Evolutionary conservation across 2,888 invertebrate genomes (phyloP).

Genomic region (Hyles lineata): DNA sequence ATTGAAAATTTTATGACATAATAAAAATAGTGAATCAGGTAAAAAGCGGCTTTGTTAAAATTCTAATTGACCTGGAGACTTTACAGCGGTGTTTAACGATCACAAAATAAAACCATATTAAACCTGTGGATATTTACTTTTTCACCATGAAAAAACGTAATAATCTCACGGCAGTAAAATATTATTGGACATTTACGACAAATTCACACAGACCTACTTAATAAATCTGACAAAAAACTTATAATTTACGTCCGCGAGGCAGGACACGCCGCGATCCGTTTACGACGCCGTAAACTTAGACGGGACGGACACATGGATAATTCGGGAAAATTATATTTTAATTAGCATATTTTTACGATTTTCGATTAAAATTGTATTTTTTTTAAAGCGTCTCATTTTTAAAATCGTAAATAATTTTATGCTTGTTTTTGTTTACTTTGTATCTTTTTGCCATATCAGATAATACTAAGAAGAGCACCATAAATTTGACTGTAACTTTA

Average conservation of each 20-base stretch:
- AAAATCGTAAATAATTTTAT: background rate
- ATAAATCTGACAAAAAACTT: constrained; percentile 79
- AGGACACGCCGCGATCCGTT: constrained; percentile 47
- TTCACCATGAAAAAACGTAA: constrained; percentile 55
- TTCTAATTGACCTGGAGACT: constrained; percentile 44
- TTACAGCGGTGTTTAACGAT: constrained; percentile 62
- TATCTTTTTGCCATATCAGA: background rate
- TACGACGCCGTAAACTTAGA: constrained; percentile 68
- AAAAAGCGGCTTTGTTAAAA: constrained; percentile 41
- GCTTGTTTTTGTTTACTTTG: background rate
- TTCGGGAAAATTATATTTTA: constrained; percentile 72
- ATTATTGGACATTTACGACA: constrained; percentile 79
- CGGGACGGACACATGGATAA: constrained; percentile 58
- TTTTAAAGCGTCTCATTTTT: background rate
- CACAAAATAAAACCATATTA: constrained; percentile 49
- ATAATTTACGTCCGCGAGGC: constrained; percentile 71
- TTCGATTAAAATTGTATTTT: constrained; percentile 14
- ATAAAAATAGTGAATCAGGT: constrained; percentile 61
- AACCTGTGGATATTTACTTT: constrained; percentile 20
- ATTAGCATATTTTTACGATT: constrained; percentile 66
- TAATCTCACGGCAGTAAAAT: constrained; percentile 75
- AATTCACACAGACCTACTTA: constrained; percentile 80
- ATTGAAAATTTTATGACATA: constrained; percentile 57
- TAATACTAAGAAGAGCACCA: no score
- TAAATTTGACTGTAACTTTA: no score